phyloP scores from a whole-genome alignment of 2,113 vertebrate species.

The Vulpes lagopus region DNA sequence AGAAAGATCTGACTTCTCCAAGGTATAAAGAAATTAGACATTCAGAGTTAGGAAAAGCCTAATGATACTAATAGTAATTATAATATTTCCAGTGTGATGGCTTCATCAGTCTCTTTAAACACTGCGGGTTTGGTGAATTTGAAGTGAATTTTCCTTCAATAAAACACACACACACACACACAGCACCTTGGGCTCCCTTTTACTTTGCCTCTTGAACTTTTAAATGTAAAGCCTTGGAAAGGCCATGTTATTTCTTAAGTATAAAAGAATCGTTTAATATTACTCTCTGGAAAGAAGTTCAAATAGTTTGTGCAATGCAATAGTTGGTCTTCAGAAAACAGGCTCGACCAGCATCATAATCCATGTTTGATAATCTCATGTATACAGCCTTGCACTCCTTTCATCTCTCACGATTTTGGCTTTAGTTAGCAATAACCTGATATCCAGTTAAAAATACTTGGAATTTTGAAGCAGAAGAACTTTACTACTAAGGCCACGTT shows the following conservation, averaged over 20 bases:
- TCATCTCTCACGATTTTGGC: not conserved
- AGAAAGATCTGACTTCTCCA: not conserved
- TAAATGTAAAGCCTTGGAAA: not conserved
- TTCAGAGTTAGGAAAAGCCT: slow-evolving; percentile 27
- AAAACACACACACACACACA: not conserved
- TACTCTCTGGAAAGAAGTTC: not conserved
- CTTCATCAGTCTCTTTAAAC: not conserved
- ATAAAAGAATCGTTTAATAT: not conserved
- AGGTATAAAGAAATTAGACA: not conserved
- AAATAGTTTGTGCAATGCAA: not conserved
- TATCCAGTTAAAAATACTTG: not conserved
- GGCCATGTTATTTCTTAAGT: not conserved
- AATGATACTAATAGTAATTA: not conserved
- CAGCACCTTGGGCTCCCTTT: not conserved
- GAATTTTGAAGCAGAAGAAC: not conserved
- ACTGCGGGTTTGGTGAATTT: not conserved
- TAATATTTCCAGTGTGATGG: not conserved
- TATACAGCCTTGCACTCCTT: not conserved
- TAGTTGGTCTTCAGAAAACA: not conserved
- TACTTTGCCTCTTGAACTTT: not conserved
- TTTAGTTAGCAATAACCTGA: not conserved
- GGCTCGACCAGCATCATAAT: not conserved
- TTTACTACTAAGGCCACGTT: not conserved
- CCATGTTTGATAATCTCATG: not conserved
- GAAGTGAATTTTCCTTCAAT: slow-evolving; percentile 18